These are phyloP conservation scores for Gulo gulo DNA, from an alignment of 2,113 vertebrate genomes.

Conservation along the genomic window DNA sequence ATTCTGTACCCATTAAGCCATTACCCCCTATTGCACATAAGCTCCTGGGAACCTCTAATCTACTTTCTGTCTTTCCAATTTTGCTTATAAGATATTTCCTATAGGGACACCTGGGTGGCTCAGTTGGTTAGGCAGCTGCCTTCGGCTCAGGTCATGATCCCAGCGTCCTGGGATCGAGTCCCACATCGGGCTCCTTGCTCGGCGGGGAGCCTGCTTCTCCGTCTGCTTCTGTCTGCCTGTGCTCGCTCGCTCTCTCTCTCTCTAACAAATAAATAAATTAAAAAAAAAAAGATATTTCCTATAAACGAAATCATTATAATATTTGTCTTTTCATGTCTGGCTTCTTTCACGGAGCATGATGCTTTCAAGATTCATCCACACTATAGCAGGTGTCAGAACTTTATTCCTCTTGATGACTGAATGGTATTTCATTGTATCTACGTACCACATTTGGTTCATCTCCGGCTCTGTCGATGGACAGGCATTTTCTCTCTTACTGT, in stretches of 20 bases:
- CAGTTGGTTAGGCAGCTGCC: too few relatives aligned
- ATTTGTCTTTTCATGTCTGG: neutral
- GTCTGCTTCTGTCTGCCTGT: too few relatives aligned
- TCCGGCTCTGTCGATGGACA: neutral
- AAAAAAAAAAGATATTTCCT: neutral
- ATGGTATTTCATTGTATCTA: neutral
- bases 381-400: neutral
- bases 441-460: neutral
- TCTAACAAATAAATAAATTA: too few relatives aligned
- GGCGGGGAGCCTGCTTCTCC: too few relatives aligned
- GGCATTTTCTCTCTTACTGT: neutral
- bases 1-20: neutral
- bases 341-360: neutral
- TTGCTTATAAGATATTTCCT: neutral
- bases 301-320: neutral
- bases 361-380: neutral
- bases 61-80: neutral
- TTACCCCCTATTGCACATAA: neutral
- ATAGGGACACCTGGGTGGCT: too few relatives aligned
- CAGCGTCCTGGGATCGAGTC: too few relatives aligned
- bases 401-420: neutral
- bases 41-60: neutral
- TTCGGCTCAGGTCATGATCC: too few relatives aligned
- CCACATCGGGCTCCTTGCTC: too few relatives aligned
- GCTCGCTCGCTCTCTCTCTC: too few relatives aligned